phyloP scores from a whole-genome alignment of 2,888 invertebrate species.

The Cancer borealis region DNA sequence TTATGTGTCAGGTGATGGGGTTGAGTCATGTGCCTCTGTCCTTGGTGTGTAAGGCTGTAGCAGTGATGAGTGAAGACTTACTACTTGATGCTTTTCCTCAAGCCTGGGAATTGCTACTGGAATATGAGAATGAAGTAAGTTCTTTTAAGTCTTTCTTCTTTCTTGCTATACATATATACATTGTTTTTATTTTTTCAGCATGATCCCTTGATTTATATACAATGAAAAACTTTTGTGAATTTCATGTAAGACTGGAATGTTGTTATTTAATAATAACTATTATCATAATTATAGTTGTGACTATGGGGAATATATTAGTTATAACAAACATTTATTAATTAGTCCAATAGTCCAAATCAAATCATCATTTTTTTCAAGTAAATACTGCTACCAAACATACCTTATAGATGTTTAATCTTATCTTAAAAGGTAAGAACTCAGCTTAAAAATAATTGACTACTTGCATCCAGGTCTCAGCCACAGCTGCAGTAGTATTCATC shows the following conservation, averaged over 20 bases:
- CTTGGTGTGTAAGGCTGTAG: constrained; percentile 92
- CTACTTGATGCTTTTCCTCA: constrained; percentile 93
- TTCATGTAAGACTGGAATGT: background rate
- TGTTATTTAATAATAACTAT: too few relatives aligned
- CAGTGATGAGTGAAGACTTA: constrained; percentile 91
- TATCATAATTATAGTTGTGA: too few relatives aligned
- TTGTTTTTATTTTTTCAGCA: too few relatives aligned
- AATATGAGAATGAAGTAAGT: constrained; percentile 86
- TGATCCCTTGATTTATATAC: background rate
- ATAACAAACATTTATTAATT: too few relatives aligned
- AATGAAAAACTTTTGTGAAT: background rate
- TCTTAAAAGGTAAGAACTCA: background rate
- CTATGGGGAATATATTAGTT: too few relatives aligned
- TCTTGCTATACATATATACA: background rate
- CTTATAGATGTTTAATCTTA: too few relatives aligned
- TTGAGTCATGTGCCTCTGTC: constrained; percentile 94
- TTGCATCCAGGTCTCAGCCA: constrained; percentile 80
- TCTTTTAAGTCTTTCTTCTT: constrained; percentile 78
- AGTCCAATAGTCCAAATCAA: too few relatives aligned
- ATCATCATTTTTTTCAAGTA: too few relatives aligned
- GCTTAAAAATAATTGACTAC: background rate
- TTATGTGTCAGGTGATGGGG: constrained; percentile 86
- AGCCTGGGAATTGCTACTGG: constrained; percentile 96
- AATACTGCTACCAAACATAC: too few relatives aligned
- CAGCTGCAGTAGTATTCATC: constrained; percentile 94